Percentiles rank a stretch among this genome's conserved stretches.
phyloP scores from a whole-genome alignment of 2,113 vertebrate genomes.

The Cyprinus carpio region DNA sequence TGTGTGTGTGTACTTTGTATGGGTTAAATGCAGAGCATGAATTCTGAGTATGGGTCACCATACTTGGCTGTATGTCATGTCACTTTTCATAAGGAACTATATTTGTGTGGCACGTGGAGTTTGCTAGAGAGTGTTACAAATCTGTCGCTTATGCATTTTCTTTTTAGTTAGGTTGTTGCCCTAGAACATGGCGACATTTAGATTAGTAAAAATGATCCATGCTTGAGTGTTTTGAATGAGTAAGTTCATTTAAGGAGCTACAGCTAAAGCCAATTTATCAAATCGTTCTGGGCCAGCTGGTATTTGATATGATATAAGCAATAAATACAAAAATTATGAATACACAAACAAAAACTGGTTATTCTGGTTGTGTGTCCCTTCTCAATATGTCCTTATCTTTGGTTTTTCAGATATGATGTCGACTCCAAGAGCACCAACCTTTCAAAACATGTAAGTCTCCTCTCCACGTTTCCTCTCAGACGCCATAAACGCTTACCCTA shows the following conservation, averaged over 20 bases:
- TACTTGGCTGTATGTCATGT: too few relatives aligned
- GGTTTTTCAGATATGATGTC: slow-evolving; percentile 88
- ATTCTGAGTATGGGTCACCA: too few relatives aligned
- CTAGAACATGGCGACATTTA: too few relatives aligned
- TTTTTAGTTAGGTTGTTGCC: too few relatives aligned
- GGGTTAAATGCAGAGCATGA: too few relatives aligned
- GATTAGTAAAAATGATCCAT: too few relatives aligned
- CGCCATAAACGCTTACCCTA: not conserved
- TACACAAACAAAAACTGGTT: not conserved
- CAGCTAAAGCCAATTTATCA: not conserved
- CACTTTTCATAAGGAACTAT: too few relatives aligned
- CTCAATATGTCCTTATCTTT: not conserved
- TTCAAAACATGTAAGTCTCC: slow-evolving; percentile 92
- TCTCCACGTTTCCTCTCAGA: not conserved
- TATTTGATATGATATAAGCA: not conserved
- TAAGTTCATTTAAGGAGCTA: not conserved
- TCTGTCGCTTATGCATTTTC: too few relatives aligned
- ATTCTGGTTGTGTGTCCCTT: not conserved
- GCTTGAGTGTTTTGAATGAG: not conserved
- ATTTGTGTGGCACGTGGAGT: too few relatives aligned
- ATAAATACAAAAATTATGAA: not conserved
- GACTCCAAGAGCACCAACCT: slow-evolving; percentile 97
- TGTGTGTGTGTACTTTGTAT: too few relatives aligned
- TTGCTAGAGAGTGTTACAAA: too few relatives aligned
- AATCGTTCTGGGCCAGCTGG: not conserved